A percentile compares a stretch with the other conserved stretches of the same genome.
phyloP scores from a whole-genome alignment of 2,888 invertebrate species.

The Campopleginae sp. region DNA sequence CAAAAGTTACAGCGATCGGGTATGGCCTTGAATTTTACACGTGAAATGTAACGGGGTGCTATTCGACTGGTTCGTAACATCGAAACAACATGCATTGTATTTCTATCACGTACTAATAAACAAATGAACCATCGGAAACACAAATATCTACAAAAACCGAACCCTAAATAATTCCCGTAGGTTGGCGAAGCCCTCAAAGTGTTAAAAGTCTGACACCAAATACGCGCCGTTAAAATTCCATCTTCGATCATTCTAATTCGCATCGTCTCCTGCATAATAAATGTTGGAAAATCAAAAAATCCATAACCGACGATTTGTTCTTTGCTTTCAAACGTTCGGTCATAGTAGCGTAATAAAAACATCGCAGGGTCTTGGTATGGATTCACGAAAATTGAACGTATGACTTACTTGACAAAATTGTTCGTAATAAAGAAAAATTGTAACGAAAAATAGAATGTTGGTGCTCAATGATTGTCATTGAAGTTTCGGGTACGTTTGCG shows the following conservation, averaged over 20 bases:
- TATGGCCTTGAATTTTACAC: neutral
- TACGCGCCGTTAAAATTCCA: neutral
- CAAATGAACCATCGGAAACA: neutral
- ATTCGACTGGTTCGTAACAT: neutral
- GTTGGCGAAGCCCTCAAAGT: neutral
- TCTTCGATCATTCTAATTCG: neutral
- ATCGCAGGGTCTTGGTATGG: neutral
- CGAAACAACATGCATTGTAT: neutral
- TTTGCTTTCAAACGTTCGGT: neutral
- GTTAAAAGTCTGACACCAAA: neutral
- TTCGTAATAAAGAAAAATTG: neutral
- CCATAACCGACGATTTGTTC: neutral
- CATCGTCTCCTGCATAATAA: neutral
- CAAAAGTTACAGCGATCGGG: neutral
- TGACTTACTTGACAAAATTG: neutral
- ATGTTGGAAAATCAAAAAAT: neutral
- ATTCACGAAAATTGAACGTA: neutral
- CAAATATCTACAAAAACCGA: neutral
- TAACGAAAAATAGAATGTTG: neutral
- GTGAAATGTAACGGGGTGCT: neutral
- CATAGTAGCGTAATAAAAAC: neutral
- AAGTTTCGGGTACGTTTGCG: neutral
- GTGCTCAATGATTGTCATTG: slow-evolving; percentile 4
- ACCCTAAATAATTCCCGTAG: neutral
- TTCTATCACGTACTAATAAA: neutral